Conservation (phyloP, 2,888 invertebrate species). For the Diarsia mendica region DNA sequence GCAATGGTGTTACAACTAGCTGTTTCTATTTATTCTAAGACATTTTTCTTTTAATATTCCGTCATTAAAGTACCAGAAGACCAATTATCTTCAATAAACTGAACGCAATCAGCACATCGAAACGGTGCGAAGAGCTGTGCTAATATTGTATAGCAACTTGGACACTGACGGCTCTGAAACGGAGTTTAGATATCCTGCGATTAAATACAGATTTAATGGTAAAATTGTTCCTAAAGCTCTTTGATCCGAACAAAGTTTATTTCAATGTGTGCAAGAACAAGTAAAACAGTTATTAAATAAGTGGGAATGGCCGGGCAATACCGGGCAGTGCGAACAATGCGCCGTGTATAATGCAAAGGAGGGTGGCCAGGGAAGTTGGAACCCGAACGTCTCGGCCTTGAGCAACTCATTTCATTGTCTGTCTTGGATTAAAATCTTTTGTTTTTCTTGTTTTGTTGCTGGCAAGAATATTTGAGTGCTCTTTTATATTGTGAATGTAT, state of each 20-base stretch:
- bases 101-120: background rate
- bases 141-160: background rate
- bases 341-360: constrained; percentile 62
- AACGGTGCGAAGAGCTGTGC: background rate
- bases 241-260: constrained; percentile 30
- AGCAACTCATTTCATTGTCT: constrained; percentile 58
- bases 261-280: constrained; percentile 54
- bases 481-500: constrained; percentile 29
- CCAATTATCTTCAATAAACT: background rate
- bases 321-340: constrained; percentile 51
- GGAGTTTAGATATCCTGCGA: background rate
- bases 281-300: constrained; percentile 48
- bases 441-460: constrained; percentile 39
- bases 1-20: background rate
- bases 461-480: constrained; percentile 31
- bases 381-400: constrained; percentile 60
- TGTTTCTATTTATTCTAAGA: background rate
- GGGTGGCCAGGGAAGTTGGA: constrained; percentile 47
- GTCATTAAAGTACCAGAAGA: background rate
- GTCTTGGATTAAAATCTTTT: constrained; percentile 61
- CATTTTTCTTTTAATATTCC: background rate
- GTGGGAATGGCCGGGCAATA: constrained; percentile 45
- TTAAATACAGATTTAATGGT: background rate
- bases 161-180: background rate
- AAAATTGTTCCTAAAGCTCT: background rate